Evolutionary conservation across 2,888 invertebrate species (phyloP).

Genomic region (Xylocampa areola): DNA sequence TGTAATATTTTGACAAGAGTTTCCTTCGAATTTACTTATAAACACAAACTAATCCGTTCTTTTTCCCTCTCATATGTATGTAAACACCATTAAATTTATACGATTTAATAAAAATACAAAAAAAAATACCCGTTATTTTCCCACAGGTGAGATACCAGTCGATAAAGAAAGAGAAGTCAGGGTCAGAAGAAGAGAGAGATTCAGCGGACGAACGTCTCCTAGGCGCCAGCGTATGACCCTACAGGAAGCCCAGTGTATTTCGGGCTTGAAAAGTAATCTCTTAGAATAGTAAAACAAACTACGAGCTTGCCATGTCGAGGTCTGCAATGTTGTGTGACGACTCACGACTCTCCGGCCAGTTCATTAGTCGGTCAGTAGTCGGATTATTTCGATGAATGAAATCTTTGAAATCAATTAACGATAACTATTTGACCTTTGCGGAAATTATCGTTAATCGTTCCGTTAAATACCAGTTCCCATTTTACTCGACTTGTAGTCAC

Average conservation of each 20-base stretch:
- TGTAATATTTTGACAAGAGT: background rate
- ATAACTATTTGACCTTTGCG: constrained; percentile 19
- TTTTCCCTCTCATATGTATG: no score
- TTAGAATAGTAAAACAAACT: constrained; percentile 43
- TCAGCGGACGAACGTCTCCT: constrained; percentile 91
- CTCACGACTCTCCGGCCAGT: constrained; percentile 21
- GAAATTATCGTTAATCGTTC: constrained; percentile 28
- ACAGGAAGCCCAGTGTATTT: constrained; percentile 75
- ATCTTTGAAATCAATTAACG: constrained; percentile 15
- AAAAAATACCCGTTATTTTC: constrained; percentile 27
- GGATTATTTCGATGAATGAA: background rate
- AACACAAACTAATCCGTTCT: no score
- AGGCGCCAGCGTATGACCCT: constrained; percentile 88
- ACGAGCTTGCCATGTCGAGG: constrained; percentile 35
- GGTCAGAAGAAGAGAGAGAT: constrained; percentile 91
- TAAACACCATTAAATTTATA: no score
- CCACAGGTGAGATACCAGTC: constrained; percentile 90
- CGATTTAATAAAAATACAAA: no score
- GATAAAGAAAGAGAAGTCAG: constrained; percentile 89
- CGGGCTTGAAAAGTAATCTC: constrained; percentile 77
- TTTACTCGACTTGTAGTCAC: constrained; percentile 43
- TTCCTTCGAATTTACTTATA: no score
- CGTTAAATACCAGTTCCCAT: constrained; percentile 17
- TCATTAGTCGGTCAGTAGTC: constrained; percentile 19
- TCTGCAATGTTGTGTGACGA: constrained; percentile 3